Evolutionary conservation across 1,140 invertebrate genomes (phyloP).

Genomic region (Phymorhynchus buccinoides): DNA sequence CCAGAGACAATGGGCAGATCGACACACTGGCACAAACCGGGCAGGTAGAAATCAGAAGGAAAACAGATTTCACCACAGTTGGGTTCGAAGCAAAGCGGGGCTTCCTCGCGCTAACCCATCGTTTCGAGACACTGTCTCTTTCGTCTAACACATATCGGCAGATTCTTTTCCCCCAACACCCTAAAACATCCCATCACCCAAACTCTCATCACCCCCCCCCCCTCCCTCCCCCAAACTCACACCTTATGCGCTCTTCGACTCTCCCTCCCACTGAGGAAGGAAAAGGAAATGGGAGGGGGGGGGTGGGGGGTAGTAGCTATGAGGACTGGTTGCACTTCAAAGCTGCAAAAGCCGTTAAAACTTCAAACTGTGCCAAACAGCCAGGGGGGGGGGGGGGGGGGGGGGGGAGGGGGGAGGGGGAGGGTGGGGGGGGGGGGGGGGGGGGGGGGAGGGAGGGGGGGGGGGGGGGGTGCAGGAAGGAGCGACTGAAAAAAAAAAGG

Average conservation of each 20-base stretch:
- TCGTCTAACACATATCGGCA: neutral
- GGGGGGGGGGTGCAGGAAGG: neutral
- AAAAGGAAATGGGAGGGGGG: neutral
- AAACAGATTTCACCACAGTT: too few species aligned
- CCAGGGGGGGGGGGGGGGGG: neutral
- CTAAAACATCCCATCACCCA: too few species aligned
- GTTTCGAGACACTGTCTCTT: neutral
- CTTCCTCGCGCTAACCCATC: neutral
- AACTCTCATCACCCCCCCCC: conserved; percentile 1
- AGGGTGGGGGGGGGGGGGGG: neutral
- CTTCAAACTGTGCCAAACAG: conserved; percentile 31
- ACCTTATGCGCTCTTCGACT: neutral
- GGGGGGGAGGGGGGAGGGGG: neutral
- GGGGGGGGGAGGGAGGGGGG: conserved; percentile 11
- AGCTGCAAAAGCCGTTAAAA: conserved; percentile 27
- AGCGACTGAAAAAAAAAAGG: conserved; percentile 2
- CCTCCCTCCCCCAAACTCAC: neutral
- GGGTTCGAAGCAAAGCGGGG: neutral
- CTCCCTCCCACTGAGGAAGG: neutral
- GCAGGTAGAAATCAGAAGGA: too few species aligned
- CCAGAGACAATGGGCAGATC: too few species aligned
- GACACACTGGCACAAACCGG: too few species aligned
- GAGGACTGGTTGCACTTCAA: neutral
- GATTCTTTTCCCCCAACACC: neutral
- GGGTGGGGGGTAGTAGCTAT: neutral